Percentiles rank a stretch among this genome's conserved stretches.
Conservation (phyloP, 2,888 invertebrate genomes). For the Stenodema calcarata region DNA sequence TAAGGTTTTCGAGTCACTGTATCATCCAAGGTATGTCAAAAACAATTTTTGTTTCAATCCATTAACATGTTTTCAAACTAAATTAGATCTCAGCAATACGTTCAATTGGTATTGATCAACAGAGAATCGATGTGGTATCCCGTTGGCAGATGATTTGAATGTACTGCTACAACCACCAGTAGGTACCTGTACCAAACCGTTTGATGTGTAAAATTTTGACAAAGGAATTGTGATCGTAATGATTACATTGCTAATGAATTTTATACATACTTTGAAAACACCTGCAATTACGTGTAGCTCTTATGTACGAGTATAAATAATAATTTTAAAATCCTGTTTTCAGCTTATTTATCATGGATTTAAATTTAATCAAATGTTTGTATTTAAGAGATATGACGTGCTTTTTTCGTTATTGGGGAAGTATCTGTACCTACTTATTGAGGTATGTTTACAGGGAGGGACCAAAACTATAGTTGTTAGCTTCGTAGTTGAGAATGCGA, state of each 20-base stretch:
- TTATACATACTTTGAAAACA: no score
- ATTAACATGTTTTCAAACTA: no score
- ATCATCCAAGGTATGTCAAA: no score
- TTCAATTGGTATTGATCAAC: not conserved
- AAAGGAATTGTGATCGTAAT: no score
- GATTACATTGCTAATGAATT: no score
- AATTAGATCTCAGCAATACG: no score
- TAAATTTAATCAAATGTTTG: not conserved
- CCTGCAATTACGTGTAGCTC: not conserved
- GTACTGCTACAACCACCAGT: no score
- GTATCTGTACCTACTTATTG: not conserved
- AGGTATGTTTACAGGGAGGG: constrained; percentile 39
- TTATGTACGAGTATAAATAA: not conserved
- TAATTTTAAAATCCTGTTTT: not conserved
- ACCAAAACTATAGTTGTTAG: constrained; percentile 33
- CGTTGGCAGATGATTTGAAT: no score
- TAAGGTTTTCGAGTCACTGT: no score
- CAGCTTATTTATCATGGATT: not conserved
- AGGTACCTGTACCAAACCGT: no score
- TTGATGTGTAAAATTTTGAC: no score
- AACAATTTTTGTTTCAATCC: no score
- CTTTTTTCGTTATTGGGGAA: not conserved
- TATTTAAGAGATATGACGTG: not conserved
- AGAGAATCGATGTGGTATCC: not conserved
- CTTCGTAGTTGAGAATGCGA: not conserved